Evolutionary conservation across 2,888 invertebrate genomes (phyloP), one percentile per base, ranked within the genome.

Genomic region (Drosophila austrosaltans): DNA sequence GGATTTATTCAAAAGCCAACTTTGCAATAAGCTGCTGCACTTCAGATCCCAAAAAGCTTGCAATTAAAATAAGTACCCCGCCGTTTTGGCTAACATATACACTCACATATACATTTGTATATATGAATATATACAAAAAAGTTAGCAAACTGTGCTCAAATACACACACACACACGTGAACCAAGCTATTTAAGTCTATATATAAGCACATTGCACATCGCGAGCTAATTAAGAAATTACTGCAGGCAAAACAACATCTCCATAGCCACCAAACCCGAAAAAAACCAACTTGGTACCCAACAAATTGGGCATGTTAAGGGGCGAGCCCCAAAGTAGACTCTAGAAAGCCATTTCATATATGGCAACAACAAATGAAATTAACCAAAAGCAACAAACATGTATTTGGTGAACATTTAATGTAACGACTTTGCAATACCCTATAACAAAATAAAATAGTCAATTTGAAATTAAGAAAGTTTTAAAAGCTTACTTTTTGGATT

Each of bases 221-320:
- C 76, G 89, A 90, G 90, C 90, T 90, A 90, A 90, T 90, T 90
- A 90, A 90, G 90, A 90, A 89, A 90, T 91, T 82, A 86, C 90
- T 90, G 86, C 87, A 87, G 90, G 90, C 91, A 81, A 79, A 78
- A 79, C 78, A 78, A 77, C 77, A 72, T 80, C 72, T 72, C 58
- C 75, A 53, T 25, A 22, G 44, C 58, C 48, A 28, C 53, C 53
- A 22, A 53, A 2, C 44, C 22, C 66, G 6, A 5, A 40, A 30
- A 54, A 56, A 42, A 66, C 53, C 62, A 56, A 48, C 42, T 44
- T 60, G 59, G 66, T 30, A 16, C 42, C 54, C 54, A 40, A 63
- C 48, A 75, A 75, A 75, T 75, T 74, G 73, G 66, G 32, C 66
- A 53, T 53, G 42, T 53, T 42, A 10, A 28, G 7, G 8, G 53